Percentiles rank a stretch among this genome's conserved stretches.
phyloP scores from a whole-genome alignment of 1,140 invertebrate genomes.

The Hycleus phaleratus region DNA sequence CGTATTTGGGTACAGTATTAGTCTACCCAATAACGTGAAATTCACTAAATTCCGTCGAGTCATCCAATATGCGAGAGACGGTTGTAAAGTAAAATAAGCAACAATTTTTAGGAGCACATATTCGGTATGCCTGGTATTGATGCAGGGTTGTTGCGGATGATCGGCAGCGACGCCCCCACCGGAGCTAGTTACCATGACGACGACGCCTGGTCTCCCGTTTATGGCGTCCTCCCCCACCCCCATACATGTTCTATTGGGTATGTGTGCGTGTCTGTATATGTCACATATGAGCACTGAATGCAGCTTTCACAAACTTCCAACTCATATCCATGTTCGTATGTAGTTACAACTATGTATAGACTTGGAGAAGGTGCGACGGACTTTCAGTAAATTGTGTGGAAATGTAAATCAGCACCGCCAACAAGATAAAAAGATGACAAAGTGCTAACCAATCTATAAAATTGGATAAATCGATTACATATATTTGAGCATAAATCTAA shows the following conservation, averaged over 20 bases:
- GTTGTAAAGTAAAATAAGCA: constrained; percentile 2
- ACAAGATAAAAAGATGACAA: too few species aligned
- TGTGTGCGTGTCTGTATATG: not conserved
- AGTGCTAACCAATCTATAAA: too few species aligned
- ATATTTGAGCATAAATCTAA: too few species aligned
- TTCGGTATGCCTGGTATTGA: constrained; percentile 25
- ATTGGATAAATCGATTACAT: too few species aligned
- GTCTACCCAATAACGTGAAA: too few species aligned
- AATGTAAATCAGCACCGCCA: too few species aligned
- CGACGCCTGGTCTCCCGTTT: constrained; percentile 11
- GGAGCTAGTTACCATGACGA: constrained; percentile 23
- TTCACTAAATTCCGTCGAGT: too few species aligned
- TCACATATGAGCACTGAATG: constrained; percentile 21
- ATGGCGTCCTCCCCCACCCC: constrained; percentile 18
- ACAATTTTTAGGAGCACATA: constrained; percentile 10
- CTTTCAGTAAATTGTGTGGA: too few species aligned
- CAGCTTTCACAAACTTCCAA: too few species aligned
- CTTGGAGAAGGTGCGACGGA: not conserved
- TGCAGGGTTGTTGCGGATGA: constrained; percentile 32
- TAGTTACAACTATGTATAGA: not conserved
- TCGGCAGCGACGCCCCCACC: constrained; percentile 31
- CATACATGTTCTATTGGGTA: not conserved
- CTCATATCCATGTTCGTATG: not conserved
- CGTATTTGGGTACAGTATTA: too few species aligned
- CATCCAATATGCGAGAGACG: too few species aligned